Base-by-base conservation (phyloP, 1,140 invertebrate genomes). In the Polyergus mexicanus region DNA sequence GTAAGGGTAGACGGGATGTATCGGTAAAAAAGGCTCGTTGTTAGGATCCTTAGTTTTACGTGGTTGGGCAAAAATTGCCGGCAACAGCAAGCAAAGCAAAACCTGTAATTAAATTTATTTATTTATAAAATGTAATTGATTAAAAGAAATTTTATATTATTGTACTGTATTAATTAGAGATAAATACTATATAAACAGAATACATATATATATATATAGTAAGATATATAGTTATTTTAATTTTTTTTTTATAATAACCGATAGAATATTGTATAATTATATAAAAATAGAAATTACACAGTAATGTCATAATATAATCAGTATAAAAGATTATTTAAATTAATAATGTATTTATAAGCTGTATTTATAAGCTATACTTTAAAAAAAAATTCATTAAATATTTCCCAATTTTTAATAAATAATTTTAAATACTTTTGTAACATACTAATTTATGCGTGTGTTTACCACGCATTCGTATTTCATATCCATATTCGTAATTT, bases 21-120 rank as follows among this genome's bases (percentile, higher is more conserved):
- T 95, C 22, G 94, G 94, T n/a, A 95, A 85, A 62, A 95, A 95
- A 6, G 94, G 94, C 32, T 95, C 93, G 47, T 94, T 90, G 60
- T 94, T 95, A 0, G 92, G 91, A 65, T 93, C 92, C 84, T 84
- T 85, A 19, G 19, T 86, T 25, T 90, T 84, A 38, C 89, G 91
- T 3, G 71, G 86, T 25, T 94, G 92, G 0, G 91, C 92, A 13
- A 92, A 89, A 13, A 94, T 91, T 56, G 87, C 65, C 25, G 92
- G 87, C 7, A 92, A 90, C 60, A 93, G 44, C 41, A 95, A 77
- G 56, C 56, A 76, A 3, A 95, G 58, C 32, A 94, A 35, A 65
- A 94, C 84, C 94, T 95, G 89, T 10, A 81, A 88, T 60, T 44
- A 25, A 0, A 28, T 5, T 51, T 51, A 47, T 65, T 75, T 60